phyloP scores from a whole-genome alignment of 2,797 vertebrate genomes.

The Cygnus olor region DNA sequence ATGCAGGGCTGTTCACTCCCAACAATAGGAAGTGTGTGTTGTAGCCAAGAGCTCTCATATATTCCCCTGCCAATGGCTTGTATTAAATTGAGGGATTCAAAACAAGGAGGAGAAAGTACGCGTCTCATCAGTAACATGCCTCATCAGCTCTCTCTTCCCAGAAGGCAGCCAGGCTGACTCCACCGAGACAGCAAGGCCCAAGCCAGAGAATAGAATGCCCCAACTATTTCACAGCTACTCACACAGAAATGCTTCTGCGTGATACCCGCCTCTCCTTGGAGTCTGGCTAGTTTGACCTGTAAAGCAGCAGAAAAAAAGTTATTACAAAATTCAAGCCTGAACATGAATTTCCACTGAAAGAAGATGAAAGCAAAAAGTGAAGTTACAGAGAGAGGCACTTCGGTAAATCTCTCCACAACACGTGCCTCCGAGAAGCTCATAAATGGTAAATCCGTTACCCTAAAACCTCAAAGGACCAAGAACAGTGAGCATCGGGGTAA shows the following conservation, averaged over 20 bases:
- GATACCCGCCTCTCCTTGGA: background rate
- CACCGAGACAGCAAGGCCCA: background rate
- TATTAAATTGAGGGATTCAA: slow-evolving; percentile 45
- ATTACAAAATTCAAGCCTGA: background rate
- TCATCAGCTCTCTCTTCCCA: slow-evolving; percentile 57
- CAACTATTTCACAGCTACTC: slow-evolving; percentile 54
- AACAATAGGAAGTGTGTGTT: slow-evolving; percentile 16
- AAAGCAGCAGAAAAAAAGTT: background rate
- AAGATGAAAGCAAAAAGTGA: background rate
- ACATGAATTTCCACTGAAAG: background rate
- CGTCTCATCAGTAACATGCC: slow-evolving; percentile 32
- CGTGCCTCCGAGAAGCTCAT: fast-evolving
- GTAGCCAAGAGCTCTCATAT: slow-evolving; percentile 11
- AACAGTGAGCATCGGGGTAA: background rate
- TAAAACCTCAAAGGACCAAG: background rate
- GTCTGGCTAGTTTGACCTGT: slow-evolving; percentile 15
- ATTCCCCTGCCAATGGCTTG: background rate
- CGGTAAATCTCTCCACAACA: background rate
- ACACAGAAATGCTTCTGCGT: background rate
- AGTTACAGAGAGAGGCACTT: background rate
- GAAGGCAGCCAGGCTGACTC: slow-evolving; percentile 64
- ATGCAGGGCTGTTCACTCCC: background rate
- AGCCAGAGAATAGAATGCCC: slow-evolving; percentile 28
- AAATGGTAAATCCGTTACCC: background rate
- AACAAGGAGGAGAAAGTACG: slow-evolving; percentile 12